Evolutionary conservation across 2,113 vertebrate genomes (phyloP).

Genomic region (Myotis lucifugus): DNA sequence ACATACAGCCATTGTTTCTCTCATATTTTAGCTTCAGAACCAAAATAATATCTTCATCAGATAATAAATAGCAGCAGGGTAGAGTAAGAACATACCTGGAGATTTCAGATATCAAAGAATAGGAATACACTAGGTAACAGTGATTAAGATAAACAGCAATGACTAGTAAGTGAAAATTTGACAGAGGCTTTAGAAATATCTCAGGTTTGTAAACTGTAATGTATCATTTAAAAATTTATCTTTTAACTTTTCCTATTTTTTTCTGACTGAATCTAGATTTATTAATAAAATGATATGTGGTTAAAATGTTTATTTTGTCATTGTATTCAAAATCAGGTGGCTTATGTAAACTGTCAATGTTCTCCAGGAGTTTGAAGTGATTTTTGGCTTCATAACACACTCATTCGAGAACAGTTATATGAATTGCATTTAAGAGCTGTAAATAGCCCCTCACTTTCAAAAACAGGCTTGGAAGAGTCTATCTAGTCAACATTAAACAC

Average conservation of each 20-base stretch:
- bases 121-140: neutral
- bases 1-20: neutral
- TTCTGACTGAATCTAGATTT: neutral
- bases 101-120: neutral
- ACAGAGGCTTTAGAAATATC: neutral
- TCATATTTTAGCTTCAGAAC: neutral
- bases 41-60: neutral
- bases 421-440: neutral
- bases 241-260: neutral
- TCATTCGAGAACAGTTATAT: neutral
- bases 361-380: neutral
- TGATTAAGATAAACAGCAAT: neutral
- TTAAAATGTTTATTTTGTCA: neutral
- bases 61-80: neutral
- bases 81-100: neutral
- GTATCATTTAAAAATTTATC: neutral
- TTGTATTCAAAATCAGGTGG: neutral
- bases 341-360: neutral
- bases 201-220: neutral
- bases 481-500: neutral
- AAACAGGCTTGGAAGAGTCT: neutral
- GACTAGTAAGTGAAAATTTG: conserved; percentile 19
- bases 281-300: neutral
- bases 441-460: neutral
- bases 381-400: neutral